These are phyloP conservation scores for Callimico goeldii DNA, from an alignment of 2,797 vertebrate genomes.

Conservation along the genomic window DNA sequence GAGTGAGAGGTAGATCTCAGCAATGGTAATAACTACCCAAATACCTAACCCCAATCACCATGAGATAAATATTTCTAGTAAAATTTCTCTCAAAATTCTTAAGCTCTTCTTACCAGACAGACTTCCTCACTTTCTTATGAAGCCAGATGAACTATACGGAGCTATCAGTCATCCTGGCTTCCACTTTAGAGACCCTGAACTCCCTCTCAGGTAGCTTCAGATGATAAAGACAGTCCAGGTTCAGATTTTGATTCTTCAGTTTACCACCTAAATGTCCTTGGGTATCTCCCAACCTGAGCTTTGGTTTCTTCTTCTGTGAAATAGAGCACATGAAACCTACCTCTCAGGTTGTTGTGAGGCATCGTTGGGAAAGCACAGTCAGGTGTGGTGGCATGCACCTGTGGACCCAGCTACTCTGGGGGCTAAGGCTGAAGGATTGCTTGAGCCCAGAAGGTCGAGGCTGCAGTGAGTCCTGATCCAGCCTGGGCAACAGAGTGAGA, in stretches of 20 bases:
- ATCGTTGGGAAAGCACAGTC: not conserved
- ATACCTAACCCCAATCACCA: not conserved
- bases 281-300: not conserved
- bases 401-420: not conserved
- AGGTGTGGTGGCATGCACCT: not conserved
- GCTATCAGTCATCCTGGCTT: not conserved
- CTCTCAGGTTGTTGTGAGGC: not conserved
- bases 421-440: not conserved
- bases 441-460: not conserved
- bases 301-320: constrained; percentile 27
- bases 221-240: not conserved
- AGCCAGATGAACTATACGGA: not conserved
- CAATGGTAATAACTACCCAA: not conserved
- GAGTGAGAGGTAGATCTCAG: not conserved
- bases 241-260: constrained; percentile 15
- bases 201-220: not conserved
- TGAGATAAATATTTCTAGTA: not conserved
- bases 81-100: not conserved
- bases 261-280: constrained; percentile 3
- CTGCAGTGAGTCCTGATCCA: not conserved
- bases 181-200: constrained; percentile 20
- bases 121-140: not conserved
- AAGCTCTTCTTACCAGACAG: not conserved
- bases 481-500: not conserved
- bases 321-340: not conserved